A percentile compares a stretch with the other conserved stretches of the same genome.
These are phyloP conservation scores for Apodemia zela DNA, from an alignment of 2,888 invertebrate species.

Conservation along the genomic window DNA sequence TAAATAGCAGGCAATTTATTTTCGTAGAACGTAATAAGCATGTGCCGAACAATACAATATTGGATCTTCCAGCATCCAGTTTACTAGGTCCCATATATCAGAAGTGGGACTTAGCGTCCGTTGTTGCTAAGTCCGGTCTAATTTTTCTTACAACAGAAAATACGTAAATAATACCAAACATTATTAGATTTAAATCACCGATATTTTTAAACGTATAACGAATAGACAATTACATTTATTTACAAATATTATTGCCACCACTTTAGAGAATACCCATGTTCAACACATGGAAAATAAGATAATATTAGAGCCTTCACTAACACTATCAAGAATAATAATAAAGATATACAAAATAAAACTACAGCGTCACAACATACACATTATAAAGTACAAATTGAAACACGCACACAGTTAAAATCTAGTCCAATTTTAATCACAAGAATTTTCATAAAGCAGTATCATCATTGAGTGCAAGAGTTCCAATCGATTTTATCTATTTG, in stretches of 20 bases:
- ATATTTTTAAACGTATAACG: not conserved
- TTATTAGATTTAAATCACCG: no score
- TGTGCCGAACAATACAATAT: no score
- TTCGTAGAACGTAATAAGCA: no score
- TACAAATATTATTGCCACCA: conserved; percentile 2
- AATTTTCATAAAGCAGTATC: not conserved
- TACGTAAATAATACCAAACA: no score
- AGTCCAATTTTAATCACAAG: not conserved
- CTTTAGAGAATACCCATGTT: not conserved
- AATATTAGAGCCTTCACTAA: not conserved
- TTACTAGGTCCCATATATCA: no score
- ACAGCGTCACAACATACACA: not conserved
- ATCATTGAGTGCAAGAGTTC: no score
- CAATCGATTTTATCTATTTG: not conserved
- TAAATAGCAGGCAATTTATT: no score
- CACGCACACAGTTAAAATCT: not conserved
- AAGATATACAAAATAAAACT: not conserved
- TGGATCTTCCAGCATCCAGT: no score
- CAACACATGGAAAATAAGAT: not conserved
- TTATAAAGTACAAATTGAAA: not conserved
- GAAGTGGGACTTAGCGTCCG: no score
- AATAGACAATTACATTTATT: not conserved
- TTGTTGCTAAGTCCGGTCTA: no score
- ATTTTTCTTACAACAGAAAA: no score
- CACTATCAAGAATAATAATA: not conserved